These are phyloP conservation scores for Unio delphinus DNA, from an alignment of 2,888 invertebrate species.

Conservation along the genomic window DNA sequence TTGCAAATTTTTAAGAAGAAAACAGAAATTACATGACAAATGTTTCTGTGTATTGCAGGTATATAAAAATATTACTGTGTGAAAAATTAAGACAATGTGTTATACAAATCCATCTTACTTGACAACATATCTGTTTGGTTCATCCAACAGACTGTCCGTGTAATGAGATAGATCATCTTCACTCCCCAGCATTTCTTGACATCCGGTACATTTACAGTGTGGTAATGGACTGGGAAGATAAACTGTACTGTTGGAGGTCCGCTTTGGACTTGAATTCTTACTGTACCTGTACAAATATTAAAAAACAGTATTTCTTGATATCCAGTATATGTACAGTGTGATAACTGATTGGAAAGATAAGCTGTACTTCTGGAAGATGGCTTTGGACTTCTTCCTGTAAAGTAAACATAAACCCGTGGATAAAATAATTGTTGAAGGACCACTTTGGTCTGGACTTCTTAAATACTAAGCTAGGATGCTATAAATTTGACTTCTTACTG, in stretches of 20 bases:
- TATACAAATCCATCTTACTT: slow-evolving; percentile 14
- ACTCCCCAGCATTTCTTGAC: slow-evolving; percentile 51
- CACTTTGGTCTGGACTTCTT: slow-evolving; percentile 48
- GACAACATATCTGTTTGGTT: slow-evolving; percentile 23
- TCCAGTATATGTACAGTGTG: slow-evolving; percentile 56
- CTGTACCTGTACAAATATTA: slow-evolving; percentile 10
- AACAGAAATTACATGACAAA: too few species aligned
- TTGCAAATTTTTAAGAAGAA: too few species aligned
- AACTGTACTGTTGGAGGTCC: slow-evolving; percentile 17
- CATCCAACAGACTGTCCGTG: slow-evolving; percentile 24
- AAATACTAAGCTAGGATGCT: slow-evolving; percentile 57
- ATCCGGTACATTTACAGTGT: slow-evolving; percentile 58
- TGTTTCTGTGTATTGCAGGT: too few species aligned
- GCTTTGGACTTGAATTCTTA: slow-evolving; percentile 17
- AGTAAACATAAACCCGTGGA: neutral
- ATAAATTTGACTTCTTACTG: slow-evolving; percentile 3
- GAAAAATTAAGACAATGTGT: neutral
- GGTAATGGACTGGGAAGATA: slow-evolving; percentile 46
- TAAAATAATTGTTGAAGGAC: too few species aligned
- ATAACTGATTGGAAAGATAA: slow-evolving; percentile 42
- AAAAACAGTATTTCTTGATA: slow-evolving; percentile 29
- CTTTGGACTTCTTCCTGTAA: slow-evolving; percentile 19
- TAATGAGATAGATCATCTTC: slow-evolving; percentile 46
- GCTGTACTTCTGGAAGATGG: slow-evolving; percentile 17
- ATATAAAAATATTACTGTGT: neutral